Conservation (phyloP, 1,140 invertebrate genomes). For the Oppia nitens region DNA sequence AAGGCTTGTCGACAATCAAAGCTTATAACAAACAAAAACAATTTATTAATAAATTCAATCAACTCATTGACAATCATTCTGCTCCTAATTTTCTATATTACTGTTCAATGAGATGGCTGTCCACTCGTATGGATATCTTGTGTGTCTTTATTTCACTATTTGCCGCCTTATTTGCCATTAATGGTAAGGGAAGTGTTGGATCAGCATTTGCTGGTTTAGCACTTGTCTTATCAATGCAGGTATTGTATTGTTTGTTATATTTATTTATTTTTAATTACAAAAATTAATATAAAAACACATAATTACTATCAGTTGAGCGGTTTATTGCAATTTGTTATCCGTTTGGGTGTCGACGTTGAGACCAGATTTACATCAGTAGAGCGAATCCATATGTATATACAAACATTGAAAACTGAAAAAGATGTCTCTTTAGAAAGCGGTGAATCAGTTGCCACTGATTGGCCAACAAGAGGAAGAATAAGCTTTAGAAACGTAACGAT, state of each 20-base stretch:
- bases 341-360: constrained; percentile 45
- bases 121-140: constrained; percentile 45
- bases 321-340: constrained; percentile 43
- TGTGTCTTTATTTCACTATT: constrained; percentile 33
- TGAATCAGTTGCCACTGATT: constrained; percentile 30
- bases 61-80: background rate
- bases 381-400: constrained; percentile 35
- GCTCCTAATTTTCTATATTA: constrained; percentile 33
- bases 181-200: constrained; percentile 35
- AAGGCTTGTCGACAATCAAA: constrained; percentile 37
- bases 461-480: constrained; percentile 51
- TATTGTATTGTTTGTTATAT: constrained; percentile 14
- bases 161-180: constrained; percentile 39
- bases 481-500: constrained; percentile 48
- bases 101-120: constrained; percentile 46
- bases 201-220: constrained; percentile 48
- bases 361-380: constrained; percentile 46
- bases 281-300: no score
- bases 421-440: background rate
- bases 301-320: constrained; percentile 32
- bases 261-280: background rate
- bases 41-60: constrained; percentile 42
- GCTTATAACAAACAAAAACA: constrained; percentile 42
- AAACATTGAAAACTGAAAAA: constrained; percentile 22
- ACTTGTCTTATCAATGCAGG: constrained; percentile 43